Evolutionary conservation across 1,140 invertebrate species (phyloP).

Genomic region (Phenacoccus solenopsis): DNA sequence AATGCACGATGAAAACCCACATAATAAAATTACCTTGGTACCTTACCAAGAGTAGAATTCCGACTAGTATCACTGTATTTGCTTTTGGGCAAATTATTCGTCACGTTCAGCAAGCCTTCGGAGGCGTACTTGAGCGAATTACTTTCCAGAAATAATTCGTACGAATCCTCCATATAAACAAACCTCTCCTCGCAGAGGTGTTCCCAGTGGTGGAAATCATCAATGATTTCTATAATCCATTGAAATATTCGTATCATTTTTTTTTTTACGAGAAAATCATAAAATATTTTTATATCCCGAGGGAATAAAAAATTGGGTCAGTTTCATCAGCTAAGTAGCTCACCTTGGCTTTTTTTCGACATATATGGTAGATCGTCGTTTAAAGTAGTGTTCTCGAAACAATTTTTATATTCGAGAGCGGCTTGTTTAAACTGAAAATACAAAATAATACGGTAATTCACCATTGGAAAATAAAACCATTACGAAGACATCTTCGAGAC

Average conservation of each 20-base stretch:
- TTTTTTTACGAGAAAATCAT: too few relatives aligned
- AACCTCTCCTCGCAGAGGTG: not conserved
- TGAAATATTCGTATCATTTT: too few relatives aligned
- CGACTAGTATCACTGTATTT: constrained; percentile 5
- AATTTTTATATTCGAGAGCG: not conserved
- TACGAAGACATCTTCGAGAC: not conserved
- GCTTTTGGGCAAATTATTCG: not conserved
- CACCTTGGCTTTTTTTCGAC: not conserved
- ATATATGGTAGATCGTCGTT: not conserved
- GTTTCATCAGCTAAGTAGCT: too few relatives aligned
- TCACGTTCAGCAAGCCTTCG: not conserved
- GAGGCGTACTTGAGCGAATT: too few relatives aligned
- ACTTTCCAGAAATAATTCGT: not conserved
- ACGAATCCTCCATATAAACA: not conserved
- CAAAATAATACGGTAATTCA: not conserved
- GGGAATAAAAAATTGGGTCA: not conserved
- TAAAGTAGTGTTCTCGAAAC: not conserved
- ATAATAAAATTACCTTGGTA: not conserved
- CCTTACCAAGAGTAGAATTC: constrained; percentile 6
- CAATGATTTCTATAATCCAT: not conserved
- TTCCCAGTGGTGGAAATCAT: not conserved
- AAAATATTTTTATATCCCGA: not conserved
- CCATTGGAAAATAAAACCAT: not conserved
- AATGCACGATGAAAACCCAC: too few relatives aligned
- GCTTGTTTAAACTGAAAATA: not conserved